Evolutionary conservation across 2,113 vertebrate species (phyloP).

Genomic region (Echinops telfairi): DNA sequence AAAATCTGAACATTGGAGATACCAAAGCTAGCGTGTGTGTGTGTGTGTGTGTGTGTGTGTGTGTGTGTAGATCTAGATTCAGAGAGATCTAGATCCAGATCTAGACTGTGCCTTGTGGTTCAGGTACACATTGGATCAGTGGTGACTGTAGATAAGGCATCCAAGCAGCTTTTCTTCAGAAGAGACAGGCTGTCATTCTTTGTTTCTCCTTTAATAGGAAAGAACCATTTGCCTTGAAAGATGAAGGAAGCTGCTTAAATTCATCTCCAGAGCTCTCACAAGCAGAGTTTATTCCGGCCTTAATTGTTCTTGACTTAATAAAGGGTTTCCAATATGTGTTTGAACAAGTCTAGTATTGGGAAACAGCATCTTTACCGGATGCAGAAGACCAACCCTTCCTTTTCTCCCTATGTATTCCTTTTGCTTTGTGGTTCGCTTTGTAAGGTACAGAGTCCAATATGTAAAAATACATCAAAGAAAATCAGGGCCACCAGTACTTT

Average conservation of each 20-base stretch:
- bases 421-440: conserved; percentile 26
- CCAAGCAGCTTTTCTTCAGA: conserved; percentile 10
- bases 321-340: background rate
- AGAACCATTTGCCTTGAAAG: conserved; percentile 6
- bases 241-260: conserved; percentile 47
- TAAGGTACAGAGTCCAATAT: background rate
- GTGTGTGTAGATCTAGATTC: no score
- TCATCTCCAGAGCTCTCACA: background rate
- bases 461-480: conserved; percentile 36
- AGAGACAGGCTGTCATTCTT: conserved; percentile 35
- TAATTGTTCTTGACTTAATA: conserved; percentile 47
- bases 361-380: background rate
- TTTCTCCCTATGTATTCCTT: background rate
- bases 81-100: background rate
- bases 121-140: background rate
- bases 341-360: conserved; percentile 22
- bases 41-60: background rate
- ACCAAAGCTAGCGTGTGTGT: background rate
- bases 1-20: background rate
- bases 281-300: conserved; percentile 20
- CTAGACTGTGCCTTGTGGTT: background rate
- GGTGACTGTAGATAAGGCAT: background rate
- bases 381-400: background rate
- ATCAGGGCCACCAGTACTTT: background rate
- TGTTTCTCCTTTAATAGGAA: background rate